Evolutionary conservation across 2,888 invertebrate species (phyloP), one percentile per base, ranked within the genome.

Genomic region (Drosophila differens): DNA sequence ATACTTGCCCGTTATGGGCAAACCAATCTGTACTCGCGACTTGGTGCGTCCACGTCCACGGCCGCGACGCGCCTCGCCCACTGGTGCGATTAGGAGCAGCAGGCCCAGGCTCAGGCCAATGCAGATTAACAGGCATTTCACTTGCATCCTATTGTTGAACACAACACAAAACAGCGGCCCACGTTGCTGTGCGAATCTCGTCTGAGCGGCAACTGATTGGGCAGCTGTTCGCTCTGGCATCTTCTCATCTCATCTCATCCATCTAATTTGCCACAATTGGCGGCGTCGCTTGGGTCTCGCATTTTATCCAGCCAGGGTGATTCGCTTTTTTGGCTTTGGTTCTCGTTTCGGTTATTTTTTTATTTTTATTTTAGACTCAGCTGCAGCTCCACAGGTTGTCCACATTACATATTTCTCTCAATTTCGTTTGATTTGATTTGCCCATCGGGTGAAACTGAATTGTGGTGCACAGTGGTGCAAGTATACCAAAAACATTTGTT

Each of bases 1-100:
- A 92, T 97, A 97, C 94, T 97, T 97, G 74, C 97, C 97, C 41
- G 97, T 97, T 69, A 97, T 97, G 2, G 97, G 97, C 81, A 97
- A 93, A 60, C 97, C 97, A 89, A 97, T 97, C 95, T 97, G 97
- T 65, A 97, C 96, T 94, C 96, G 95, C 0, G 97, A 97, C 91
- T 96, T 97, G 60, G 96, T 96, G 85, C 96, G 95, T 81, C 96
- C 95, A 86, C 97, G 95, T 39, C 95, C 94, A 71, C 97, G 95
- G 14, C 96, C 97, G 86, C 97, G 95, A 55, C 97, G 94, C 4
- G 95, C 96, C 28, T 93, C 93, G 68, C 92, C 92, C 44, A 93
- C 71, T 79, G 92, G 90, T 69, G 85, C 90, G 61, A 93, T 88
- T 58, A 94, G 81, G 76, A 95, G 79, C 60, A 94, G 76, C 49